Conservation (phyloP, 2,888 invertebrate species). For the Rhagium mordax region DNA sequence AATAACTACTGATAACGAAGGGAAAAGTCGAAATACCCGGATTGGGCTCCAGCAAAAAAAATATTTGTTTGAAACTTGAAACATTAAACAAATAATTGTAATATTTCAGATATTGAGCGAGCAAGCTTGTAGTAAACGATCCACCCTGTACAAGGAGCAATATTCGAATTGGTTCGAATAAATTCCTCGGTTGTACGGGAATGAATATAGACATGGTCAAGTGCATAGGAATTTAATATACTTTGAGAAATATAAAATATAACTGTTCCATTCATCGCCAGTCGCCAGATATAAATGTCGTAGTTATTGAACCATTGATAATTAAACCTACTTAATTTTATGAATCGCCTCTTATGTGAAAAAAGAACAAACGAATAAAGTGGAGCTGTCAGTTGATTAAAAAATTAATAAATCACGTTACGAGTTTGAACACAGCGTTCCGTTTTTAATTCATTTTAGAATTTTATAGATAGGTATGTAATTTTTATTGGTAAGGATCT, state of each 20-base stretch:
- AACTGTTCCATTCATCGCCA: conserved; percentile 45
- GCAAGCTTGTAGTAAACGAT: background rate
- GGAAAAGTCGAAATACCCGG: too few species aligned
- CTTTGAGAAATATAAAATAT: conserved; percentile 41
- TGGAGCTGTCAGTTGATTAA: background rate
- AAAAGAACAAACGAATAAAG: background rate
- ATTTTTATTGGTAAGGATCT: too few species aligned
- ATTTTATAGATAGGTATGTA: too few species aligned
- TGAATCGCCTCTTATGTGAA: conserved; percentile 4
- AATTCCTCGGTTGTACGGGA: conserved; percentile 2
- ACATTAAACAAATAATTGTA: too few species aligned
- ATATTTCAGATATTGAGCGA: too few species aligned
- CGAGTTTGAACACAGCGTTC: background rate
- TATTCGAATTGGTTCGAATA: background rate
- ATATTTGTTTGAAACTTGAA: too few species aligned
- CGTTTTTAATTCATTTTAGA: background rate
- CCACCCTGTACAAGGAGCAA: background rate
- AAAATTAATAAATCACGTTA: background rate
- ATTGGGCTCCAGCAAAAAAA: too few species aligned
- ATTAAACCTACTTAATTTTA: conserved; percentile 24
- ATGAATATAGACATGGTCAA: conserved; percentile 41
- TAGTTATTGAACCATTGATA: conserved; percentile 38
- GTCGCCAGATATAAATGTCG: conserved; percentile 29
- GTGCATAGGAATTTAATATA: conserved; percentile 49
- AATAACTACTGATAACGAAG: too few species aligned